Conservation (phyloP, 1,140 invertebrate species). For the Ganaspis sp. region DNA sequence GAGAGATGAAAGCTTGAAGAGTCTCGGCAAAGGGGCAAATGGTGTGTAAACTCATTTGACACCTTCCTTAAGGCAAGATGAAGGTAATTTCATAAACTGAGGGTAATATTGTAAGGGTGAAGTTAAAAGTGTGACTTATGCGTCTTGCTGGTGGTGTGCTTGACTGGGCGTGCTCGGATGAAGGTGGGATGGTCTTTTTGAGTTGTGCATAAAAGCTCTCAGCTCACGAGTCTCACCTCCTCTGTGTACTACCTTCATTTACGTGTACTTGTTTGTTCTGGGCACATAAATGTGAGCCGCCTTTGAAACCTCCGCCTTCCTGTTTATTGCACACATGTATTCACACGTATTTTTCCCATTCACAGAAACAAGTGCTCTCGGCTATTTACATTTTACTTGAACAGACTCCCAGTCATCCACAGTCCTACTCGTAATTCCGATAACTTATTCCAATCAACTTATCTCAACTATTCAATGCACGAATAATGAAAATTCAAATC, state of each 20-base stretch:
- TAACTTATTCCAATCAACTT: too few relatives aligned
- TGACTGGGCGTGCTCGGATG: conserved; percentile 5
- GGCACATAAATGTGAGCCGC: neutral
- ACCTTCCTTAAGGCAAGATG: neutral
- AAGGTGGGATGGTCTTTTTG: conserved; percentile 2
- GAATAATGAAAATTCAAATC: too few relatives aligned
- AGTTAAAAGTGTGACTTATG: conserved; percentile 8
- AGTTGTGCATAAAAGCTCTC: conserved; percentile 9
- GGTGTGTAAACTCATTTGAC: neutral
- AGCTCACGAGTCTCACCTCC: conserved; percentile 1
- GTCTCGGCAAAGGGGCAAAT: neutral
- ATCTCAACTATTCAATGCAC: too few relatives aligned
- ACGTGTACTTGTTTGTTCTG: conserved; percentile 5
- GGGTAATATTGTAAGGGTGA: neutral
- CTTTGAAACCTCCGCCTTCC: neutral
- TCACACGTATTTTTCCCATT: too few relatives aligned
- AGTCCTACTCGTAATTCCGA: too few relatives aligned
- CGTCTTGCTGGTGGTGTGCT: conserved; percentile 1
- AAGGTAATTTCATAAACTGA: neutral
- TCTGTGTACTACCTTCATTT: neutral
- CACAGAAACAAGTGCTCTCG: too few relatives aligned
- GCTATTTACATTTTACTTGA: too few relatives aligned
- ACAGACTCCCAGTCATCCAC: too few relatives aligned
- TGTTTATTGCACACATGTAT: neutral
- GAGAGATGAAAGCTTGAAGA: too few relatives aligned